These are phyloP conservation scores for Pantala flavescens DNA, from an alignment of 1,140 invertebrate species.

Conservation along the genomic window DNA sequence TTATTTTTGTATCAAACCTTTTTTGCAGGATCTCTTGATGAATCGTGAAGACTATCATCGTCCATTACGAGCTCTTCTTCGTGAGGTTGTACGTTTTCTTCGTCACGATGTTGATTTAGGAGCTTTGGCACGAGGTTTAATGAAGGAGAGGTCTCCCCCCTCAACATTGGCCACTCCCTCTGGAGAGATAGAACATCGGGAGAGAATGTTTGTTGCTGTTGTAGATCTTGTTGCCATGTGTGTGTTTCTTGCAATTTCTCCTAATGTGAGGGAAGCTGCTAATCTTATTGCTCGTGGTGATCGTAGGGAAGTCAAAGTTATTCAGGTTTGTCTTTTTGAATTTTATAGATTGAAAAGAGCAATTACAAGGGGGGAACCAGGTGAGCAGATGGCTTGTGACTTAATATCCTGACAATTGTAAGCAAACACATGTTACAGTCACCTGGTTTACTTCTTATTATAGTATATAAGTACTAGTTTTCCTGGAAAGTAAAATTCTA, in stretches of 20 bases:
- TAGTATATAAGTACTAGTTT: no score
- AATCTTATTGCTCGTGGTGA: constrained; percentile 46
- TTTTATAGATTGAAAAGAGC: neutral
- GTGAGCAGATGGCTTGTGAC: no score
- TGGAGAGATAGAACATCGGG: constrained; percentile 42
- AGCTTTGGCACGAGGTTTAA: constrained; percentile 55
- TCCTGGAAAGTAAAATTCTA: no score
- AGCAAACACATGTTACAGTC: no score
- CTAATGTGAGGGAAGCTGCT: constrained; percentile 62
- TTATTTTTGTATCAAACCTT: constrained; percentile 23
- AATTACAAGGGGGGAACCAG: no score
- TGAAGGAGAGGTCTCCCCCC: constrained; percentile 42
- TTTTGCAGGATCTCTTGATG: constrained; percentile 67
- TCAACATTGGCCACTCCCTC: constrained; percentile 23
- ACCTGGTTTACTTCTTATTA: no score
- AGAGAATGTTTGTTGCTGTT: constrained; percentile 71
- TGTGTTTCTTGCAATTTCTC: constrained; percentile 68
- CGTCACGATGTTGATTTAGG: constrained; percentile 65
- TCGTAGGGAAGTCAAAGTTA: constrained; percentile 42
- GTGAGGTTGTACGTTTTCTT: constrained; percentile 82
- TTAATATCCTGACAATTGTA: no score
- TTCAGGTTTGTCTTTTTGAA: constrained; percentile 26
- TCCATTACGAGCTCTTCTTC: constrained; percentile 65
- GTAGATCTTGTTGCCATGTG: constrained; percentile 76
- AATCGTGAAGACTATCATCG: constrained; percentile 85